A percentile compares a stretch with the other conserved stretches of the same genome.
Evolutionary conservation across 2,113 vertebrate genomes (phyloP).

Genomic region (Gulo gulo): DNA sequence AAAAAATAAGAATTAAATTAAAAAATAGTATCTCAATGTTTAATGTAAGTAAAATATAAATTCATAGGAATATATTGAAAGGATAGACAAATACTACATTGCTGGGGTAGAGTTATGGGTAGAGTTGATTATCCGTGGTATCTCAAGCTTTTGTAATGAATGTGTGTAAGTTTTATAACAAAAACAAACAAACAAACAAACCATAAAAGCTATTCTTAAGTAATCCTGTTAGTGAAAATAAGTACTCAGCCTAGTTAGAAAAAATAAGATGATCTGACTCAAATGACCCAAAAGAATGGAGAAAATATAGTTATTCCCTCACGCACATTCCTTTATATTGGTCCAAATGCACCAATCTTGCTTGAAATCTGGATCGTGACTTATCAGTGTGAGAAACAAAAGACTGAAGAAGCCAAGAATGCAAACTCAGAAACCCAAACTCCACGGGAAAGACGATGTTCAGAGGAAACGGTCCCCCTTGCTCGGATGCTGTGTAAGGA

Average conservation of each 20-base stretch:
- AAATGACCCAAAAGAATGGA: not conserved
- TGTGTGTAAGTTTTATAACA: not conserved
- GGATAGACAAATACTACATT: not conserved
- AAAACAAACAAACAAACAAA: not conserved
- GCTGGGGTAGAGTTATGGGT: too few relatives aligned
- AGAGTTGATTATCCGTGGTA: not conserved
- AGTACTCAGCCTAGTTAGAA: not conserved
- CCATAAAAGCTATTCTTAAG: not conserved
- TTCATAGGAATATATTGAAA: not conserved
- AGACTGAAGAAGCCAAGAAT: not conserved
- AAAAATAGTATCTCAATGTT: not conserved
- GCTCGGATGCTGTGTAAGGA: not conserved
- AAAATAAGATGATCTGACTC: not conserved
- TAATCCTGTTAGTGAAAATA: not conserved
- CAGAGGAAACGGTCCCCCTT: not conserved
- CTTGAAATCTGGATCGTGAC: not conserved
- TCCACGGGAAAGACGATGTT: not conserved
- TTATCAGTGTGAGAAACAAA: not conserved
- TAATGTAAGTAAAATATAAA: not conserved
- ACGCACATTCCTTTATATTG: not conserved
- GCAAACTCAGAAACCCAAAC: not conserved
- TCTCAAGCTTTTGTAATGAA: not conserved
- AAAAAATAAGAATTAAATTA: not conserved
- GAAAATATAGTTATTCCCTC: not conserved
- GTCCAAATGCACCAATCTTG: not conserved